Conservation (phyloP, 2,888 invertebrate species). For the Noctua pronuba region DNA sequence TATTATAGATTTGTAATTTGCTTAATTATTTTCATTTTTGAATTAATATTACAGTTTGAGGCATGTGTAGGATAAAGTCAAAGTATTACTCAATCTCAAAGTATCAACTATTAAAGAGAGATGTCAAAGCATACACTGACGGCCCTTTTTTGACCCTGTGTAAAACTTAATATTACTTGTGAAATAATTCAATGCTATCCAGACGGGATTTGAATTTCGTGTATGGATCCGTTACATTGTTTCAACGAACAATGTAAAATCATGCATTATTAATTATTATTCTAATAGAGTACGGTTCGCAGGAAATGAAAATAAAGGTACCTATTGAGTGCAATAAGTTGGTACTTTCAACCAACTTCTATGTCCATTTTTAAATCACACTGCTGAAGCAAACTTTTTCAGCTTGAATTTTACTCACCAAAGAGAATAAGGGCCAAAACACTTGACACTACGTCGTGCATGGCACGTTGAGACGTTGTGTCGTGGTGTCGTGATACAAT, state of each 20-base stretch:
- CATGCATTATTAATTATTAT: slow-evolving; percentile 37
- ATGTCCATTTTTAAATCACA: slow-evolving; percentile 11
- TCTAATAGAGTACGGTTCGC: slow-evolving; percentile 19
- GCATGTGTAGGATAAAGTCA: too few species aligned
- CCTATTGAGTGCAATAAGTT: slow-evolving; percentile 3
- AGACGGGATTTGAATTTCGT: slow-evolving; percentile 18
- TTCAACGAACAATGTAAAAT: slow-evolving; percentile 37
- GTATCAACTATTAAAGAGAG: too few species aligned
- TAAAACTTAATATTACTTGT: slow-evolving; percentile 6
- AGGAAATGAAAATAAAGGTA: slow-evolving; percentile 21
- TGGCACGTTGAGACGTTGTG: not conserved
- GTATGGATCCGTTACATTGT: slow-evolving; percentile 23
- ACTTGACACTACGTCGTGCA: not conserved
- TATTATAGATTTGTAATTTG: not conserved
- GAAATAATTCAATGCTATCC: slow-evolving; percentile 42
- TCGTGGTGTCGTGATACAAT: not conserved
- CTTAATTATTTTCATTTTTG: not conserved
- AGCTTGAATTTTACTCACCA: not conserved
- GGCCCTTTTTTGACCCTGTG: not conserved
- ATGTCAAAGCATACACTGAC: not conserved
- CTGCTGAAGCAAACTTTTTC: not conserved
- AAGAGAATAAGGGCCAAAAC: not conserved
- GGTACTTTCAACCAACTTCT: not conserved
- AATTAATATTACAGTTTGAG: too few species aligned
- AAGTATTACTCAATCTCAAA: too few species aligned